A percentile compares a stretch with the other conserved stretches of the same genome.
Evolutionary conservation across 2,888 invertebrate species (phyloP).

Genomic region (Andrena chrysosceles): DNA sequence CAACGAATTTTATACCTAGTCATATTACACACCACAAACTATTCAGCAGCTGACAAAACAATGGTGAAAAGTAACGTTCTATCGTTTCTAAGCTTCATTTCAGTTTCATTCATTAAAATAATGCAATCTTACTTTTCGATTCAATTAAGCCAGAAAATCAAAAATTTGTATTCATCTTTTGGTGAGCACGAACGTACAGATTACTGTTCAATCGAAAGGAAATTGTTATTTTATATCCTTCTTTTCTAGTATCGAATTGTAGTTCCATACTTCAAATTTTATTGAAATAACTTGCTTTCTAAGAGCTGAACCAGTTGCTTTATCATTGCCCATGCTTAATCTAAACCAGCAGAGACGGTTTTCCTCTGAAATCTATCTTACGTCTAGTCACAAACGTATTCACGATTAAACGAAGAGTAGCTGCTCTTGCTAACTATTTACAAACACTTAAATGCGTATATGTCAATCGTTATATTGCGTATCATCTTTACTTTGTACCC

Average conservation of each 20-base stretch:
- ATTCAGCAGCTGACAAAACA: not conserved
- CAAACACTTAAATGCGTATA: constrained; percentile 4
- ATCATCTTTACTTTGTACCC: constrained; percentile 23
- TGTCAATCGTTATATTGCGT: constrained; percentile 21
- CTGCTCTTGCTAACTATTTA: constrained; percentile 20
- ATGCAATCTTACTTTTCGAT: not conserved
- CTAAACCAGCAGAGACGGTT: not conserved
- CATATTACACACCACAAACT: not conserved
- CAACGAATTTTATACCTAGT: constrained; percentile 1
- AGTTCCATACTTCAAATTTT: not conserved
- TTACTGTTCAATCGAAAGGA: not conserved
- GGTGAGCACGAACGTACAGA: not conserved
- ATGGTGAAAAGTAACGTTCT: not conserved
- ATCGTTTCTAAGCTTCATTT: not conserved
- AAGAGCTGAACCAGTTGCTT: not conserved
- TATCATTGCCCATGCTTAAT: not conserved
- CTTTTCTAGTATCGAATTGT: not conserved
- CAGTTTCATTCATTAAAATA: not conserved
- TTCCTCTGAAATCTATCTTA: constrained; percentile 5
- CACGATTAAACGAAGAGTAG: not conserved
- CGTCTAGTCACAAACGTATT: constrained; percentile 15
- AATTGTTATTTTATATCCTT: not conserved
- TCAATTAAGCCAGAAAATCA: not conserved
- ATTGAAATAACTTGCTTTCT: not conserved
- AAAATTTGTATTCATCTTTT: constrained; percentile 4